A percentile compares a stretch with the other conserved stretches of the same genome.
Evolutionary conservation across 2,797 vertebrate genomes (phyloP).

Genomic region (Furcifer pardalis): DNA sequence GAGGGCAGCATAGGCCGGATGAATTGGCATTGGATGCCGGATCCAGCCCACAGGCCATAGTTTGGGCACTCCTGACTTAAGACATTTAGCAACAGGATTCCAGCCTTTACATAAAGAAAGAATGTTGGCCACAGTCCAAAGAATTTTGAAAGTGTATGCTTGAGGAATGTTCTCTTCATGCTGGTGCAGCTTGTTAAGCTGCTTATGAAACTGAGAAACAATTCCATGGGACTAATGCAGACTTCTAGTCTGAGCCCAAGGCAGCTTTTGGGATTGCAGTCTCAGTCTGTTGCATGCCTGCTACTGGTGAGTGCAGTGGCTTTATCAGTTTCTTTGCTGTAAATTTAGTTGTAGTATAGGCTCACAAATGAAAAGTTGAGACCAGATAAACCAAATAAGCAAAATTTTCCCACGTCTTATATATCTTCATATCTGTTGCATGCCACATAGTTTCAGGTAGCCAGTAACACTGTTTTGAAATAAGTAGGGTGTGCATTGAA

Average conservation of each 20-base stretch:
- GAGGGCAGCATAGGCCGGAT: no score
- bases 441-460: background rate
- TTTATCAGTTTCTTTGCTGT: background rate
- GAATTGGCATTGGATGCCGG: no score
- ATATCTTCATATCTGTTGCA: background rate
- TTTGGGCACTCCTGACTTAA: no score
- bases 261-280: background rate
- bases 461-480: background rate
- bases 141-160: background rate
- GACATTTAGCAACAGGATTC: background rate
- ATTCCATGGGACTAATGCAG: background rate
- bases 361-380: background rate
- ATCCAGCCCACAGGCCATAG: no score
- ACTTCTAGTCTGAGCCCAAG: background rate
- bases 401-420: background rate
- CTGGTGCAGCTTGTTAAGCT: background rate
- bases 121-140: background rate
- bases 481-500: background rate
- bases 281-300: background rate
- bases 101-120: background rate
- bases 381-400: background rate
- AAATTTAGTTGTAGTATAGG: background rate
- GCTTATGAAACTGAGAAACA: background rate
- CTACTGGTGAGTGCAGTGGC: background rate
- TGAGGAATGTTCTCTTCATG: background rate